Evolutionary conservation across 2,888 invertebrate genomes (phyloP).

Genomic region (Quadriops clusia): DNA sequence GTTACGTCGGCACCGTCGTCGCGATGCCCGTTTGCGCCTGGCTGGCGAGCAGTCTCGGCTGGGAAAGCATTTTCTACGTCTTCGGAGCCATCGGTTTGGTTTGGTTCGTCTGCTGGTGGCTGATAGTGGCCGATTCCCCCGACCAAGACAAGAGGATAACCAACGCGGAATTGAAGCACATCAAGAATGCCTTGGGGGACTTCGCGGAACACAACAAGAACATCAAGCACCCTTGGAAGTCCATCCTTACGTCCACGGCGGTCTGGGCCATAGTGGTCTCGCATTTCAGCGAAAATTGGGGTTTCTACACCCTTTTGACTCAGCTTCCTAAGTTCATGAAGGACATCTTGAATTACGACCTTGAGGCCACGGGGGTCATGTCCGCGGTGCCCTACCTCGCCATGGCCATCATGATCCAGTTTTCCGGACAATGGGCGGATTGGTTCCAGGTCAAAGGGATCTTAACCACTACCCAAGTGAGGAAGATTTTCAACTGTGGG

Average conservation of each 20-base stretch:
- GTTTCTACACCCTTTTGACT: slow-evolving; percentile 75
- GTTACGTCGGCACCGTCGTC: slow-evolving; percentile 74
- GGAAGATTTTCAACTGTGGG: slow-evolving; percentile 55
- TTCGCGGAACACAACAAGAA: slow-evolving; percentile 36
- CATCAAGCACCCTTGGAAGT: slow-evolving; percentile 62
- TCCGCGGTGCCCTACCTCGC: slow-evolving; percentile 81
- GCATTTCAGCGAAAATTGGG: slow-evolving; percentile 85
- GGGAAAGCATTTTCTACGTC: slow-evolving; percentile 74
- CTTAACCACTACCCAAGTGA: slow-evolving; percentile 62
- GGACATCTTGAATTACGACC: slow-evolving; percentile 59
- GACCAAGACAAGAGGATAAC: slow-evolving; percentile 63
- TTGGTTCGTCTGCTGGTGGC: slow-evolving; percentile 62
- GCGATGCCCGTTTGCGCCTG: slow-evolving; percentile 69
- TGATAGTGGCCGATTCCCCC: slow-evolving; percentile 60
- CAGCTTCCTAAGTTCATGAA: slow-evolving; percentile 74
- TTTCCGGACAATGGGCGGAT: slow-evolving; percentile 77
- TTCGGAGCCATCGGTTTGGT: slow-evolving; percentile 58
- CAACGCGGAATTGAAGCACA: slow-evolving; percentile 60
- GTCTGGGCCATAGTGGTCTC: slow-evolving; percentile 77
- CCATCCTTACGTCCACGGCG: slow-evolving; percentile 60
- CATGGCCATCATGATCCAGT: slow-evolving; percentile 71
- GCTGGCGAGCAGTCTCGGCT: slow-evolving; percentile 59
- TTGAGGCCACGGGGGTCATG: slow-evolving; percentile 69
- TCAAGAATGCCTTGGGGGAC: slow-evolving; percentile 47
- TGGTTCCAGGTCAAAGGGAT: slow-evolving; percentile 52